Evolutionary conservation across 2,888 invertebrate genomes (phyloP), one percentile per base, ranked within the genome.

Genomic region (Clunio marinus): DNA sequence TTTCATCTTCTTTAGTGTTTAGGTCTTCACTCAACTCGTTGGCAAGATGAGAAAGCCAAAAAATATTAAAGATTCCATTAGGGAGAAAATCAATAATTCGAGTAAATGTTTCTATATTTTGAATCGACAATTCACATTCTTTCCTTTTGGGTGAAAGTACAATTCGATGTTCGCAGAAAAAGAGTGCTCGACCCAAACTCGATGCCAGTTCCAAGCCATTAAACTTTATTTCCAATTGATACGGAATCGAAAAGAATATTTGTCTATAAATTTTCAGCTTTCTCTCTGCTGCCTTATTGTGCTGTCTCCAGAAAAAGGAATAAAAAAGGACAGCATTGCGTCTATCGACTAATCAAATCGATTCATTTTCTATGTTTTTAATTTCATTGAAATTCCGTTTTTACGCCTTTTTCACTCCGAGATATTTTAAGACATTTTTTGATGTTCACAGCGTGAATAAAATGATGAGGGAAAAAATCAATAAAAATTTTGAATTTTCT

Each of bases 181-280:
- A n/a, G 15, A 51, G 20, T 51, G 4, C 22, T 15, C 20, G 45
- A 46, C 45, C 63, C 63, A 59, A 8, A n/a, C n/a, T n/a, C 13
- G 28, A 7, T 22, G 7, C 51, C 2, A 46, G 63, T 63, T 63
- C 46, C 63, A 46, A 37, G 25, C 63, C 63, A 63, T 63, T 63
- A 27, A 45, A 17, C 37, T 62, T 62, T 62, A 41, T 62, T 62
- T 62, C 62, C 37, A 37, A 37, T 62, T 37, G 62, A 62, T 62
- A 20, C n/a, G 62, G 37, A 20, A 46, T 28, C 24, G 45, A 63
- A 20, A 37, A 24, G 20, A 46, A 59, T 15, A 17, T 59, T 59
- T 59, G 59, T 28, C 59, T 57, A 24, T 57, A 15, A n/a, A 4
- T 8, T 17, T 22, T 51, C 20, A n/a, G n/a, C n/a, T 51, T 7